phyloP scores from a whole-genome alignment of 1,140 invertebrate genomes.

The Diorhabda elongata region DNA sequence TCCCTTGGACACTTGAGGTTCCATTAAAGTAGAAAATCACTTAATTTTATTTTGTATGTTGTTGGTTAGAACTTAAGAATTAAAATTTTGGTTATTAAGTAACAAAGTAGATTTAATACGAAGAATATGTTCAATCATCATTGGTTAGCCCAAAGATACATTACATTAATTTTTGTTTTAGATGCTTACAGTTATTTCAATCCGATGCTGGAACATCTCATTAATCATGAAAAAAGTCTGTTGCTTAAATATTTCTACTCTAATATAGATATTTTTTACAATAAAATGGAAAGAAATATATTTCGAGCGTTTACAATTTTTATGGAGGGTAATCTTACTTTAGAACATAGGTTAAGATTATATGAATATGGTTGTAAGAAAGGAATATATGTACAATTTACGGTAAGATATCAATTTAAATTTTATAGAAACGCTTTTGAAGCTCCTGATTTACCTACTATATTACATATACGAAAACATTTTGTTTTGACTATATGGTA shows the following conservation, averaged over 20 bases:
- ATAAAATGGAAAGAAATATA: background rate
- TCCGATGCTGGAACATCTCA: background rate
- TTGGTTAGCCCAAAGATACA: too few relatives aligned
- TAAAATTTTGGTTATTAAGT: too few relatives aligned
- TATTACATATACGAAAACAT: background rate
- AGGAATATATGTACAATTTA: background rate
- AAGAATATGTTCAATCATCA: too few relatives aligned
- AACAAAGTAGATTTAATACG: too few relatives aligned
- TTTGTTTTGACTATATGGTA: too few relatives aligned
- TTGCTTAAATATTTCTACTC: background rate
- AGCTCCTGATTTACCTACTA: background rate
- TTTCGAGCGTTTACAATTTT: slow-evolving; percentile 5
- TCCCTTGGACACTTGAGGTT: background rate
- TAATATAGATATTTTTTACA: background rate
- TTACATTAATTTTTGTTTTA: background rate
- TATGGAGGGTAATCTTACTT: background rate
- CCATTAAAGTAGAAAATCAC: background rate
- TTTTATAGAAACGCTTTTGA: background rate
- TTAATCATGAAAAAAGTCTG: background rate
- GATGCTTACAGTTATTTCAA: background rate
- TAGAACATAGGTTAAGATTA: background rate
- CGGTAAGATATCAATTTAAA: background rate
- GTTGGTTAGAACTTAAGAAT: background rate
- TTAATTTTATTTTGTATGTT: background rate
- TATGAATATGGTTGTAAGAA: background rate